Evolutionary conservation across 1,140 invertebrate species (phyloP).

Genomic region (Drosophila rhopaloa): DNA sequence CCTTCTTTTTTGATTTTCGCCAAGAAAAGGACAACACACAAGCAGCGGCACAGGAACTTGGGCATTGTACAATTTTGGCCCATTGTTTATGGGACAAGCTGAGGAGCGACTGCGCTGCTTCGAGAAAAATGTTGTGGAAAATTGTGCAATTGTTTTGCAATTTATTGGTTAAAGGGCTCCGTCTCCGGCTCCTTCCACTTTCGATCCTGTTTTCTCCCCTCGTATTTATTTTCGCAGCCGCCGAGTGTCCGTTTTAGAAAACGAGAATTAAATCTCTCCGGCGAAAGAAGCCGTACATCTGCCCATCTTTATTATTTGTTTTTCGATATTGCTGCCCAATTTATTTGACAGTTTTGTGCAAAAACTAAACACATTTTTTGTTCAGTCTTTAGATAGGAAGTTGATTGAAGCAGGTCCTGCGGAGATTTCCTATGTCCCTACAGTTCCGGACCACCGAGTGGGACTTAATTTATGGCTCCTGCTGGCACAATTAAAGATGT

Average conservation of each 20-base stretch:
- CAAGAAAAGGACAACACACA: constrained; percentile 76
- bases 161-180: constrained; percentile 77
- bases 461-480: constrained; percentile 21
- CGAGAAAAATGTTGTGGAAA: constrained; percentile 76
- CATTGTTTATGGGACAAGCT: constrained; percentile 78
- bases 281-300: constrained; percentile 10
- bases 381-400: constrained; percentile 10
- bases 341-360: constrained; percentile 40
- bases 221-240: constrained; percentile 54
- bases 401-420: constrained; percentile 30
- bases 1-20: constrained; percentile 47
- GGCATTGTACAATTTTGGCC: constrained; percentile 65
- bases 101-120: constrained; percentile 28
- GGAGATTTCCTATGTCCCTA: neutral
- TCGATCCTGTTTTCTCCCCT: constrained; percentile 8
- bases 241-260: constrained; percentile 21
- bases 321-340: constrained; percentile 31
- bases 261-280: constrained; percentile 24
- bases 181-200: constrained; percentile 9
- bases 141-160: constrained; percentile 84
- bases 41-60: constrained; percentile 20
- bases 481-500: neutral
- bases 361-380: neutral
- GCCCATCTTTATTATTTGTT: constrained; percentile 29
- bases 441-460: constrained; percentile 35